phyloP scores from a whole-genome alignment of 2,888 invertebrate genomes.

The Xanthorhoe spadicearia region DNA sequence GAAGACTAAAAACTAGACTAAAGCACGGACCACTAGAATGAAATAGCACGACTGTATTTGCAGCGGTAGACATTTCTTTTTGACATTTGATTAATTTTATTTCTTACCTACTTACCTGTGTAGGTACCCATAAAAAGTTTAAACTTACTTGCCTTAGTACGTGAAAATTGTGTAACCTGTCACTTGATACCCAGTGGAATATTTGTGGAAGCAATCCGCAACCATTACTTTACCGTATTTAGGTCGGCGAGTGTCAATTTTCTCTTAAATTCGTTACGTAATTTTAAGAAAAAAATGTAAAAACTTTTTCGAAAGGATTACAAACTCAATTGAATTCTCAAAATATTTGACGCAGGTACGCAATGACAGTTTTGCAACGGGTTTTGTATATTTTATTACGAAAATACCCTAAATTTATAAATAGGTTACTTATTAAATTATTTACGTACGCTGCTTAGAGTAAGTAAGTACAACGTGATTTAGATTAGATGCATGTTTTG shows the following conservation, averaged over 20 bases:
- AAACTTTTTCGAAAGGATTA: slow-evolving; percentile 1
- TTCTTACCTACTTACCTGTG: too few species aligned
- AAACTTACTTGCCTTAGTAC: slow-evolving; percentile 4
- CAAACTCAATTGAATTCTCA: slow-evolving; percentile 1
- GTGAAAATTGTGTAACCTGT: slow-evolving; percentile 29
- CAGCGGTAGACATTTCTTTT: too few species aligned
- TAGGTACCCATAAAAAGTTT: slow-evolving; percentile 15
- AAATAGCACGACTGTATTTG: too few species aligned
- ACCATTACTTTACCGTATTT: slow-evolving; percentile 19
- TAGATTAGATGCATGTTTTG: too few species aligned
- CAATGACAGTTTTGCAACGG: slow-evolving; percentile 1
- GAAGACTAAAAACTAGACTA: neutral
- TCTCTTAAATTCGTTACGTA: slow-evolving; percentile 12
- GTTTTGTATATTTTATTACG: neutral
- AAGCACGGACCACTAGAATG: slow-evolving; percentile 9
- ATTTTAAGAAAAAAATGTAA: slow-evolving; percentile 6
- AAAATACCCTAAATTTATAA: neutral
- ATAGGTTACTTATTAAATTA: too few species aligned
- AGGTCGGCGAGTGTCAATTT: slow-evolving; percentile 18
- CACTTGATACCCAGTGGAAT: slow-evolving; percentile 13
- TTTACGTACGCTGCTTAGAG: neutral
- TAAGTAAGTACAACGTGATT: too few species aligned
- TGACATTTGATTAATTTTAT: too few species aligned
- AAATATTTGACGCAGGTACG: slow-evolving; percentile 9
- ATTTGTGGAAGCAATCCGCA: neutral